Evolutionary conservation across 2,888 invertebrate genomes (phyloP), one percentile per base, ranked within the genome.

Genomic region (Spialia ferax): DNA sequence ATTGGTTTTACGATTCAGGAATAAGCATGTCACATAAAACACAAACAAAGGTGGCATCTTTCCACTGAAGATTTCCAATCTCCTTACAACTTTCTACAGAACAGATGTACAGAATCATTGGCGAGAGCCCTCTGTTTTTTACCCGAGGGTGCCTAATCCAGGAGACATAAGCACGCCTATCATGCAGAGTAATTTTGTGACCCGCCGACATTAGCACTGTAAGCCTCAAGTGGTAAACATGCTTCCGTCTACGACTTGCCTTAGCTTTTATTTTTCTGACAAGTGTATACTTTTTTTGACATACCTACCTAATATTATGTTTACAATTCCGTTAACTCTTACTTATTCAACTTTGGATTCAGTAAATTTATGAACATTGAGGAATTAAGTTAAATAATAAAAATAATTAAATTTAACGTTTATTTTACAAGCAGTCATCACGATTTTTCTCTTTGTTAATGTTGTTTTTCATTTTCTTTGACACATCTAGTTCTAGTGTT

Each of bases 181-280:
- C 89, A 92, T 91, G 85, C 88, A 81, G 77, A 90, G 91, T 89
- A 93, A 93, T 93, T 91, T 88, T 81, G 83, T 83, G 85, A 86
- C 90, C 88, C 87, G 81, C 54, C 42, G 54, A 67, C 60, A 67
- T 67, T 67, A 67, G 60, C 66, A 42, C 54, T 32, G 54, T 66
- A 66, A 66, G 61, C 55, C 55, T 55, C 67, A 48, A 67, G 61
- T 55, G 55, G 23, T n/a, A 67, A 61, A 35, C 32, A 29, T 54
- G 7, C 26, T 60, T 50, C 35, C 20, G 29, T 11, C 42, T 11
- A 11, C 15, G 66, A 52, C 26, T 59, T 52, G 20, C 26, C 22
- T 57, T 22, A 6, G 10, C 22, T 50, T 22, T 22, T 18, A n/a
- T 42, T 42, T 42, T 42, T n/a, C 42, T 15, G 5, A 15, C 42